Evolutionary conservation across 2,797 vertebrate species (phyloP), one percentile per base, ranked within the genome.

Genomic region (Natrix natrix): DNA sequence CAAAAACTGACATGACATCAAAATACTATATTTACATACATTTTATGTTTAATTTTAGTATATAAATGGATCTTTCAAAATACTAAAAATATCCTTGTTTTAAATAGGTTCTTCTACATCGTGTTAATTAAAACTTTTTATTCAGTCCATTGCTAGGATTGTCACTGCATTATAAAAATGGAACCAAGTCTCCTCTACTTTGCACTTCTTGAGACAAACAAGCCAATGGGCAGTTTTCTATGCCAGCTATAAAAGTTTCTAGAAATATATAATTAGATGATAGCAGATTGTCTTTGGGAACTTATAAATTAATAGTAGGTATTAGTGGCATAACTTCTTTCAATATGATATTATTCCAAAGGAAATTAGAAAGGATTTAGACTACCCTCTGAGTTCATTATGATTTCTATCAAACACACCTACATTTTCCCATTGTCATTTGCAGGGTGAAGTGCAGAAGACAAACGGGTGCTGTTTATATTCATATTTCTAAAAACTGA

Each of bases 1-100:
- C 52, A 87, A 88, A 95, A 94, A 95, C 95, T 96, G 94, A 96
- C 95, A 93, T 96, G 95, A 94, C 94, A 96, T 93, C 95, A 95
- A 96, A 94, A 78, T n/a, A 17, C 93, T 96, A 94, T 94, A 96
- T 96, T 94, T 97, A 95, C 91, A 95, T 28, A 93, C 90, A 60
- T 93, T 95, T 78, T 11, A 78, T 43, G 86, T 96, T 96, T 93
- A 94, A 95, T 90, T 94, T 90, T 94, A 87, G 93, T 92, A 88
- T 88, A 89, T 92, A 93, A 94, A 95, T 87, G 55, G n/a, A 28
- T 32, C 28, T 60, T 91, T 20, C 13, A 52, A 89, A 86, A 59
- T 52, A 83, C 32, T 4, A 74, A 12, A 69, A 74, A 37, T 74
- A 24, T 37, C 8, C 37, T 22, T 16, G 11, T 86, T 61, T 32